Base-by-base conservation (phyloP, 1,140 invertebrate genomes). In the Caenorhabditis remanei region DNA sequence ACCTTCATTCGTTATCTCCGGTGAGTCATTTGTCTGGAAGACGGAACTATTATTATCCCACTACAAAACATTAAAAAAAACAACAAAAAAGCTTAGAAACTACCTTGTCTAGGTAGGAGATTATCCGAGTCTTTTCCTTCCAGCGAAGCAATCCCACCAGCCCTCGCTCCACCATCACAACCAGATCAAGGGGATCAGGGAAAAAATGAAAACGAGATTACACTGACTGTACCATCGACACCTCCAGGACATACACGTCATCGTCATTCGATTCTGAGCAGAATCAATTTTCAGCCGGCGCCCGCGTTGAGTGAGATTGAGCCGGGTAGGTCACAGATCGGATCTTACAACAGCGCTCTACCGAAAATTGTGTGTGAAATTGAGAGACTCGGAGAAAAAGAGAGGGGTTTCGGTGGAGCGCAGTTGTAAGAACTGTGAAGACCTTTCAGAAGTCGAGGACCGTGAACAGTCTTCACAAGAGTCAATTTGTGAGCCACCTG, bases 221-320 rank as follows among this genome's bases (percentile, higher is more conserved):
- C 67, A 19, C 41, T 50, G 14, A 48, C 85, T 11, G 53, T 63
- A 8, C 43, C 55, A 7, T 16, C 63, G 4, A 85, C 63, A 32
- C 24, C 55, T 85, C 48, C 85, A 13, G 65, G 63, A 14, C 63
- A 75, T 41, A 53, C 46, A 56, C 63, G 85, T 9, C 85, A 85
- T 46, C 65, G 85, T 43, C 85, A 65, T 13, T 85, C 85, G 13
- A 85, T 85, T 79, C 65, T 85, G 4, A 71, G 63, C 9, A 14
- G 85, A n/a, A 50, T 85, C 24, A 85, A 85, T 56, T 85, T 85
- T 79, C 63, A 85, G 19, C 85, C 85, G n/a, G 63, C 85, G 13
- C 63, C 85, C 2, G 53, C 85, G 19, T 41, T 85, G 7, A 53
- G 53, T 50, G 85, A 85, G 56, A 50, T 71, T 41, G 85, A 85